phyloP scores from a whole-genome alignment of 2,888 invertebrate genomes.

The Melipona beecheii region DNA sequence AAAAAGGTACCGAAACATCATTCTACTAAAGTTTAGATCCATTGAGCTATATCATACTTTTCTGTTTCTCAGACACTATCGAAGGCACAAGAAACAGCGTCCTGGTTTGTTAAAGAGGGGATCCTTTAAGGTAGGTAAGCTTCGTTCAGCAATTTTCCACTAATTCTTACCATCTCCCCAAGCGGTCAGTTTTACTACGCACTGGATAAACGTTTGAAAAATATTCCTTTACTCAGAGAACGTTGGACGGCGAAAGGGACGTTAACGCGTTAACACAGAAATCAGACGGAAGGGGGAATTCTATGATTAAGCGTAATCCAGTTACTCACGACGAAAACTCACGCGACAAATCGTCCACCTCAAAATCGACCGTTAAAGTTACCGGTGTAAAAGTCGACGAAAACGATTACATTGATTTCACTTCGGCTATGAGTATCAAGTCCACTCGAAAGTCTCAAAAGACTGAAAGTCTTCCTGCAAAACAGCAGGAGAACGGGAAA shows the following conservation, averaged over 20 bases:
- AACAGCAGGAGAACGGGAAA: constrained; percentile 12
- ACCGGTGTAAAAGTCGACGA: constrained; percentile 28
- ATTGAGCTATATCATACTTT: background rate
- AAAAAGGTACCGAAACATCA: constrained; percentile 44
- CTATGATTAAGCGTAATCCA: constrained; percentile 5
- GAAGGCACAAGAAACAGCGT: constrained; percentile 10
- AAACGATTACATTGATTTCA: constrained; percentile 45
- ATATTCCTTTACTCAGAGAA: constrained; percentile 37
- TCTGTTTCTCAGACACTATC: constrained; percentile 22
- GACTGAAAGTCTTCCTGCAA: background rate
- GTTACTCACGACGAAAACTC: background rate
- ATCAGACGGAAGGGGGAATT: constrained; percentile 5
- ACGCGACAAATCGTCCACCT: background rate
- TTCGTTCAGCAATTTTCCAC: constrained; percentile 33
- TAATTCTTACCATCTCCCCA: background rate
- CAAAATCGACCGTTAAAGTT: background rate
- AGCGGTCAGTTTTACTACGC: background rate
- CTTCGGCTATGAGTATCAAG: constrained; percentile 11
- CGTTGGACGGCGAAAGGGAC: constrained; percentile 16
- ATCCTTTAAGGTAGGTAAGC: constrained; percentile 65
- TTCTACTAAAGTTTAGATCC: too few relatives aligned
- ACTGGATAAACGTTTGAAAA: constrained; percentile 36
- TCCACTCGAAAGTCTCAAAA: background rate
- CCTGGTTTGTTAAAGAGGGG: constrained; percentile 23
- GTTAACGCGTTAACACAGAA: background rate